Evolutionary conservation across 2,113 vertebrate genomes (phyloP).

Genomic region (Anguilla rostrata): DNA sequence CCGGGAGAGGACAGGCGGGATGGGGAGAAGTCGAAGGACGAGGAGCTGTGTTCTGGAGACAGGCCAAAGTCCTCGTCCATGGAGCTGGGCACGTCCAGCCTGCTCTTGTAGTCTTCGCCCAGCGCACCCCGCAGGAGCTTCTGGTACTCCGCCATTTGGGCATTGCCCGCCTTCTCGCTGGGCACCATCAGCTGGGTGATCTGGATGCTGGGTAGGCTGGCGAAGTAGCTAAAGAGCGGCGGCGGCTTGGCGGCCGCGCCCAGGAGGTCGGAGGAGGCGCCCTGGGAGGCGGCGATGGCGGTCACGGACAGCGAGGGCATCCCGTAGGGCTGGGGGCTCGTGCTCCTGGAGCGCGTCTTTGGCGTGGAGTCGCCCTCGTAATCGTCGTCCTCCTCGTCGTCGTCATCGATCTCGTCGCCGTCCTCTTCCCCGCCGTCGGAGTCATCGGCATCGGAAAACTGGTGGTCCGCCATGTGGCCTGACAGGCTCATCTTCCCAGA

Average conservation of each 20-base stretch:
- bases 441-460: constrained; percentile 95
- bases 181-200: constrained; percentile 84
- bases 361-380: constrained; percentile 92
- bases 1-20: constrained; percentile 81
- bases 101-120: constrained; percentile 75
- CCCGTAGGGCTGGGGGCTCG: constrained; percentile 86
- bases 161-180: constrained; percentile 71
- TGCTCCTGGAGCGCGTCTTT: constrained; percentile 92
- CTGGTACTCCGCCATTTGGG: constrained; percentile 79
- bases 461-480: constrained; percentile 79
- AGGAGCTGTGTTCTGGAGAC: constrained; percentile 77
- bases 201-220: constrained; percentile 92
- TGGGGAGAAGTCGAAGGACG: constrained; percentile 80
- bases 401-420: constrained; percentile 90
- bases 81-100: constrained; percentile 78
- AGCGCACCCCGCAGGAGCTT: constrained; percentile 75
- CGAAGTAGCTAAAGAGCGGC: constrained; percentile 87
- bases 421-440: constrained; percentile 86
- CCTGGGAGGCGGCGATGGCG: constrained; percentile 67
- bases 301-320: constrained; percentile 81
- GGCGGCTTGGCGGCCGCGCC: constrained; percentile 74
- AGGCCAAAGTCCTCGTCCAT: constrained; percentile 83
- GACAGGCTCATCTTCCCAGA: constrained; percentile 73
- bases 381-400: constrained; percentile 93
- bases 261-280: constrained; percentile 67